phyloP scores from a whole-genome alignment of 2,888 invertebrate species.

The Drepana falcataria region DNA sequence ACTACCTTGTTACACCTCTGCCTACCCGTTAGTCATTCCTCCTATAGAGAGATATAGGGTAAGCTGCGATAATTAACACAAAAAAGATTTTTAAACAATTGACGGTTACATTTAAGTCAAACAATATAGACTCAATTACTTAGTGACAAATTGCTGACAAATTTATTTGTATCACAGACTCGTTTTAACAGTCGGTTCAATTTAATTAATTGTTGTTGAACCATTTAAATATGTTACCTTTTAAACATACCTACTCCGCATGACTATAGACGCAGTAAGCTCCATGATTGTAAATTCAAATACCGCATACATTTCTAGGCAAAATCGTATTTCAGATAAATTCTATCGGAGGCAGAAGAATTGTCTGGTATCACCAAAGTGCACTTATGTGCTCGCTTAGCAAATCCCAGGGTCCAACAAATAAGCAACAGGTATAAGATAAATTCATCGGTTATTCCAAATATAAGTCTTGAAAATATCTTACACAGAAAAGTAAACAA shows the following conservation, averaged over 20 bases:
- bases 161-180: constrained; percentile 22
- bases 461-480: no score
- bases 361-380: not conserved
- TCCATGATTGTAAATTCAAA: no score
- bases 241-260: no score
- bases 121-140: constrained; percentile 23
- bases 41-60: no score
- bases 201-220: constrained; percentile 20
- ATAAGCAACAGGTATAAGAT: not conserved
- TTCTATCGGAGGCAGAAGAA: not conserved
- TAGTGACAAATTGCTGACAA: constrained; percentile 8
- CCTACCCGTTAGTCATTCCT: no score
- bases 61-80: not conserved
- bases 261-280: no score
- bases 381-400: not conserved
- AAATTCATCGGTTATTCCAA: not conserved
- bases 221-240: not conserved
- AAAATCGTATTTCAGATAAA: no score
- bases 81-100: not conserved
- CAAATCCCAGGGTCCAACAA: not conserved
- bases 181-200: constrained; percentile 20
- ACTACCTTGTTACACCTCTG: no score
- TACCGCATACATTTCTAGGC: no score
- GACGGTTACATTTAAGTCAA: constrained; percentile 9
- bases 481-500: not conserved